A percentile compares a stretch with the other conserved stretches of the same genome.
phyloP scores from a whole-genome alignment of 2,888 invertebrate genomes.

The Pecten maximus region DNA sequence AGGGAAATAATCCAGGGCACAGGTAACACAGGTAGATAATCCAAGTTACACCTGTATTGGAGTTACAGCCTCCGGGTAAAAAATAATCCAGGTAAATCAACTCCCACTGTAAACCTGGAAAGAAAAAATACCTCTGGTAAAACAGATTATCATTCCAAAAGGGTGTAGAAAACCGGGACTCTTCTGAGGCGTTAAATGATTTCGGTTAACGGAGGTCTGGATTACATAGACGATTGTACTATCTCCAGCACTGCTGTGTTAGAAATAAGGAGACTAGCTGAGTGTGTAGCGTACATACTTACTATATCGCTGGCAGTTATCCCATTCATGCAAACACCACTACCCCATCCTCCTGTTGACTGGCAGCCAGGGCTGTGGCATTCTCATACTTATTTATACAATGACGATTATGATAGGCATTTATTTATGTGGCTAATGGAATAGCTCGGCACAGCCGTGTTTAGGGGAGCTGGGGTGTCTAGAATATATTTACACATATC shows the following conservation, averaged over 20 bases:
- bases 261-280: not conserved
- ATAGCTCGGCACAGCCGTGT: not conserved
- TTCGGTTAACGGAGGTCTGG: not conserved
- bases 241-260: not conserved
- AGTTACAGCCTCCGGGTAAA: not conserved
- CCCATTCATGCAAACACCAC: not conserved
- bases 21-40: not conserved
- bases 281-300: not conserved
- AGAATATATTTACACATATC: slow-evolving; percentile 4
- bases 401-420: slow-evolving; percentile 30
- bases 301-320: not conserved
- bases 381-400: not conserved
- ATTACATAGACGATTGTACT: not conserved
- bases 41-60: not conserved
- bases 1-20: too few relatives aligned
- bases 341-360: not conserved
- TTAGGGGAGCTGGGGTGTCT: not conserved
- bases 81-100: not conserved
- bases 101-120: not conserved
- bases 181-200: slow-evolving; percentile 2
- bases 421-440: slow-evolving; percentile 33
- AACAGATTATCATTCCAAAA: not conserved
- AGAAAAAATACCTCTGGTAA: not conserved
- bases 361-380: not conserved
- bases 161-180: not conserved